Evolutionary conservation across 1,140 invertebrate genomes (phyloP), one percentile per base, ranked within the genome.

Genomic region (Drosophila saltans): DNA sequence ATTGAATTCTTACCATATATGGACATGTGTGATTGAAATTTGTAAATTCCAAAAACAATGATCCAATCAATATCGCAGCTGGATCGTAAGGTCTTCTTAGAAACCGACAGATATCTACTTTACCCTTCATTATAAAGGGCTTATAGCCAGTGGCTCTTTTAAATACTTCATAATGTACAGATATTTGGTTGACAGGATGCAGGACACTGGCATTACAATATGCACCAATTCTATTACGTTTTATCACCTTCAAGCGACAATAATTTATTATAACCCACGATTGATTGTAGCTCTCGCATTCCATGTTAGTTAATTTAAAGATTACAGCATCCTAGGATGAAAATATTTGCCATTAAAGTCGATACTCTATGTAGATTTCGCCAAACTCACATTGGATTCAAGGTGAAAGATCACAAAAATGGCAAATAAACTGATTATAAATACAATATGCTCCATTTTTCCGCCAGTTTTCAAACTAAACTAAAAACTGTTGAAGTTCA

Each of bases 1-100:
- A 16, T 16, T 16, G 4, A 30, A 30, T 30, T 30, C 16, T 41
- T 26, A 60, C 58, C 16, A 39, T 41, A 41, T 60, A 60, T 11
- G 59, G 59, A 61, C 59, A 61, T 4, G 39, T 40, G 2, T 61
- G 59, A n/a, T 61, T 61, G 1, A 61, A 61, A 16, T 61, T 61
- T 16, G 59, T 40, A 2, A 61, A 60, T 6, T 60, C 58, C 39
- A 9, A 3, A 26, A 41, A 24, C 21, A 60, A 24, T 2, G n/a
- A 40, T 41, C 21, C 33, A 24, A 60, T 40, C 10, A 60, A 10
- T 36, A 40, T 60, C 10, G 21, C 58, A 10, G 21, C 33, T 4
- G 39, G 58, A 60, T 60, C 39, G 36, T 39, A 60, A 8, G 30
- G 28, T 1, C 39, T 59, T 21, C 39, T 9, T 1, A 59, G 8